Evolutionary conservation across 2,797 vertebrate genomes (phyloP).

Genomic region (Spea hammondii): DNA sequence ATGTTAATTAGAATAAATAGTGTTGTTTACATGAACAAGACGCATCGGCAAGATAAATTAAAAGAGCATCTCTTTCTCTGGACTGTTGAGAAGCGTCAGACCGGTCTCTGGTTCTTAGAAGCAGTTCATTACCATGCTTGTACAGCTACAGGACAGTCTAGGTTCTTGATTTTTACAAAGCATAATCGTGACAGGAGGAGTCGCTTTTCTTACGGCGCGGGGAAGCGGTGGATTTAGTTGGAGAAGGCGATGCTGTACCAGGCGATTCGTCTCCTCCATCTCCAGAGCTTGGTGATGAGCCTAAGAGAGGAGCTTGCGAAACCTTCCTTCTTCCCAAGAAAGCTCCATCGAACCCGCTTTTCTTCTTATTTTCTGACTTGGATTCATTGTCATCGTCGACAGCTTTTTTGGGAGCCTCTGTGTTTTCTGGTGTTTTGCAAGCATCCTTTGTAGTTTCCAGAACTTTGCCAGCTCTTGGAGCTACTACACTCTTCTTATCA

Average conservation of each 20-base stretch:
- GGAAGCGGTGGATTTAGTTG: conserved; percentile 84
- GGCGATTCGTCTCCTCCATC: conserved; percentile 84
- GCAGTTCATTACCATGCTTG: not conserved
- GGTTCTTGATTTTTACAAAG: conserved; percentile 62
- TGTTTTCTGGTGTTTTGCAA: conserved; percentile 69
- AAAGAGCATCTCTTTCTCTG: not conserved
- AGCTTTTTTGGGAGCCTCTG: conserved; percentile 75
- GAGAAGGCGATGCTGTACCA: conserved; percentile 83
- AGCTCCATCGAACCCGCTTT: conserved; percentile 82
- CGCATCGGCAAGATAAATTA: not conserved
- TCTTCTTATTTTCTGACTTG: conserved; percentile 79
- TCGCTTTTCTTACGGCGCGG: conserved; percentile 85
- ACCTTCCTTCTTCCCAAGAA: conserved; percentile 85
- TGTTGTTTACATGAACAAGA: not conserved
- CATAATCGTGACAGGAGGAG: conserved; percentile 77
- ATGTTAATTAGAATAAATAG: not conserved
- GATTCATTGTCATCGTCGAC: conserved; percentile 81
- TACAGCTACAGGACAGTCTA: not conserved
- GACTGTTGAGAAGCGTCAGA: not conserved
- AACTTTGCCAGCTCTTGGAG: conserved; percentile 65
- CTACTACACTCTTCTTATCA: conserved; percentile 70
- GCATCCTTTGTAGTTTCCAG: conserved; percentile 64
- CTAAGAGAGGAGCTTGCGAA: conserved; percentile 75
- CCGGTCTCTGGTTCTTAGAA: not conserved
- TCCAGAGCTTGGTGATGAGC: conserved; percentile 72